Conservation (phyloP, 2,888 invertebrate species). For the Ceramica pisi region DNA sequence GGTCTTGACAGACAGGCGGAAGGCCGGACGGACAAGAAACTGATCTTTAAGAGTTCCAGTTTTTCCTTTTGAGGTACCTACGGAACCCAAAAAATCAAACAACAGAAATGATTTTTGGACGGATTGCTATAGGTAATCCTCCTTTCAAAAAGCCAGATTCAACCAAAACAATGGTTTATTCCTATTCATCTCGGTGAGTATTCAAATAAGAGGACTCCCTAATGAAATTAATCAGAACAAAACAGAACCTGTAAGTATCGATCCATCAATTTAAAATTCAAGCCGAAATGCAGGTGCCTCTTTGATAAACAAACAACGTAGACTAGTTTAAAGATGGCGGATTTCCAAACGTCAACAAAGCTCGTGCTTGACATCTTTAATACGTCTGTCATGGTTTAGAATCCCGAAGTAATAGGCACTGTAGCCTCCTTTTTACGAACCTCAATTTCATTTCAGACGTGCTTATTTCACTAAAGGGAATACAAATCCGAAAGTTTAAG, state of each 20-base stretch:
- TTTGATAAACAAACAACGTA: slow-evolving; percentile 61
- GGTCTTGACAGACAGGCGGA: too few species aligned
- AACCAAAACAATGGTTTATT: slow-evolving; percentile 15
- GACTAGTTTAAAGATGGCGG: slow-evolving; percentile 62
- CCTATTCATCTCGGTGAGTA: slow-evolving; percentile 9
- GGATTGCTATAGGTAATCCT: background rate
- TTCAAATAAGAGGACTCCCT: slow-evolving; percentile 6
- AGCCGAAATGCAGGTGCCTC: slow-evolving; percentile 39
- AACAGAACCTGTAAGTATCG: slow-evolving; percentile 32
- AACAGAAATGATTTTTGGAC: too few species aligned
- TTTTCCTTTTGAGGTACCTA: too few species aligned
- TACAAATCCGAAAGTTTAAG: slow-evolving; percentile 21
- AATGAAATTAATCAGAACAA: slow-evolving; percentile 51
- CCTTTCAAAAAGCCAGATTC: background rate
- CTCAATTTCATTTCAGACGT: slow-evolving; percentile 68
- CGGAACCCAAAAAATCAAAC: too few species aligned
- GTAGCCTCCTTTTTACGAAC: slow-evolving; percentile 62
- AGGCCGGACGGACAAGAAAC: too few species aligned
- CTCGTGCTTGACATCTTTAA: slow-evolving; percentile 68
- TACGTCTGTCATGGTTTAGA: slow-evolving; percentile 63
- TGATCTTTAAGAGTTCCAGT: too few species aligned
- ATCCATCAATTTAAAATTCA: slow-evolving; percentile 56
- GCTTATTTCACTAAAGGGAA: slow-evolving; percentile 51
- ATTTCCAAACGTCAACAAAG: slow-evolving; percentile 58
- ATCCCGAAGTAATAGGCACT: slow-evolving; percentile 59